Base-by-base conservation (phyloP, 2,888 invertebrate species). In the Phasia obesa region DNA sequence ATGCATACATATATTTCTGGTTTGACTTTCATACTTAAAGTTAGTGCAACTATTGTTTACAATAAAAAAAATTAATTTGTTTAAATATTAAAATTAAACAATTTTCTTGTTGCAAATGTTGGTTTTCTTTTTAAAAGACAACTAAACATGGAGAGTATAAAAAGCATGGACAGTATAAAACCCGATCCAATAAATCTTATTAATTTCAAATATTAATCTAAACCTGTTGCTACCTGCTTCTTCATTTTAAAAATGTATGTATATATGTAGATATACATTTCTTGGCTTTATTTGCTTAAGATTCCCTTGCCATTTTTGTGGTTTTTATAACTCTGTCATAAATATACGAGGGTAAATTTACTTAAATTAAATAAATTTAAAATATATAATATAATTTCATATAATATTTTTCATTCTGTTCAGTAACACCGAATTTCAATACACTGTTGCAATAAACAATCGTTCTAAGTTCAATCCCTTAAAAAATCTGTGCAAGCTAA, bases 171-270 rank as follows among this genome's bases (percentile, higher is more conserved):
- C 25, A 38, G 47, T 6, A 44, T 15, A 55, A 69, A 27, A 60
- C 31, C 11, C 27, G 73, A 67, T 80, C 53, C 67, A 73, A 73
- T 69, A 80, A 60, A 69, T 74, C 73, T 80, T 47, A 62, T 80
- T 80, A 80, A 69, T 67, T 80, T 69, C 67, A 74, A 67, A 74
- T 80, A 67, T 74, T 79, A 73, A 74, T 73, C 75, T 65, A 79
- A 83, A 79, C 79, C 83, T 79, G 83, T 79, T 83, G 83, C 83
- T 83, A 83, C 79, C 83, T 83, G 79, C 60, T 83, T 59, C 75
- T 71, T 79, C 55, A 55, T 67, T 82, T 55, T 65, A 38, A 21
- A 38, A 21, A 67, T 47, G 35, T 9, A 47, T 75, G 7, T 25
- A 38, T 27, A 23, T 53, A 25, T 67, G 25, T 17, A 42, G 13